These are phyloP conservation scores for Coelopa pilipes DNA, from an alignment of 2,888 invertebrate species.

Conservation along the genomic window DNA sequence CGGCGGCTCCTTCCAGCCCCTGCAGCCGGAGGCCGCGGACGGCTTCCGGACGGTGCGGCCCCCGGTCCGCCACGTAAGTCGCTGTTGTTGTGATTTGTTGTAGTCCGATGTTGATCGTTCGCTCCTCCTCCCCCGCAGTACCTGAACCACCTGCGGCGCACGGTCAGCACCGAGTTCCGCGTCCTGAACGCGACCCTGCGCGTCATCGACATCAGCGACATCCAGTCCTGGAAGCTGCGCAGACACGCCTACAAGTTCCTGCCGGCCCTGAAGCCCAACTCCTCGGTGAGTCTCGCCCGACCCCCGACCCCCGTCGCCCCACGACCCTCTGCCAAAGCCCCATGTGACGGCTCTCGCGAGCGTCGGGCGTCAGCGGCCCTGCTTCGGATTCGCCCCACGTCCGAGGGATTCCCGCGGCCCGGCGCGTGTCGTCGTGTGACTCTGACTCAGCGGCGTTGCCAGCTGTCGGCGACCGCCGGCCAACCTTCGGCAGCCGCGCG, in stretches of 20 bases:
- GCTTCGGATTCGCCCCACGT: too few relatives aligned
- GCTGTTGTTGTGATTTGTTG: too few relatives aligned
- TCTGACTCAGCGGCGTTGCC: too few relatives aligned
- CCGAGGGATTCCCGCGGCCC: too few relatives aligned
- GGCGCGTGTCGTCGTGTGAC: too few relatives aligned
- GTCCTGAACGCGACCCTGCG: slow-evolving; percentile 30
- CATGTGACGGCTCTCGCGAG: too few relatives aligned
- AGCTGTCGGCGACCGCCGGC: too few relatives aligned
- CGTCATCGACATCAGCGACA: slow-evolving; percentile 51
- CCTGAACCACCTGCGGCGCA: slow-evolving; percentile 44
- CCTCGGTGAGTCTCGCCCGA: slow-evolving; percentile 52
- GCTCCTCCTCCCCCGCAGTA: slow-evolving; percentile 42
- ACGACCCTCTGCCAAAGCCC: too few relatives aligned
- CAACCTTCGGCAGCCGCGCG: too few relatives aligned
- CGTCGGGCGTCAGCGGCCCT: too few relatives aligned
- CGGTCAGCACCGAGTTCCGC: slow-evolving; percentile 45
- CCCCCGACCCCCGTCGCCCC: too few relatives aligned
- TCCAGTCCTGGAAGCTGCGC: slow-evolving; percentile 48
- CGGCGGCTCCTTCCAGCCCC: slow-evolving; percentile 48
- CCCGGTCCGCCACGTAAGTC: slow-evolving; percentile 37
- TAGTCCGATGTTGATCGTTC: not conserved
- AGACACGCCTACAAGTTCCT: slow-evolving; percentile 58
- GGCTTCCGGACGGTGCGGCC: not conserved
- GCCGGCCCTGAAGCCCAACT: slow-evolving; percentile 51
- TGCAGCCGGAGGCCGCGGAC: not conserved